These are phyloP conservation scores for Asobara japonica DNA, from an alignment of 1,140 invertebrate species.

Conservation along the genomic window DNA sequence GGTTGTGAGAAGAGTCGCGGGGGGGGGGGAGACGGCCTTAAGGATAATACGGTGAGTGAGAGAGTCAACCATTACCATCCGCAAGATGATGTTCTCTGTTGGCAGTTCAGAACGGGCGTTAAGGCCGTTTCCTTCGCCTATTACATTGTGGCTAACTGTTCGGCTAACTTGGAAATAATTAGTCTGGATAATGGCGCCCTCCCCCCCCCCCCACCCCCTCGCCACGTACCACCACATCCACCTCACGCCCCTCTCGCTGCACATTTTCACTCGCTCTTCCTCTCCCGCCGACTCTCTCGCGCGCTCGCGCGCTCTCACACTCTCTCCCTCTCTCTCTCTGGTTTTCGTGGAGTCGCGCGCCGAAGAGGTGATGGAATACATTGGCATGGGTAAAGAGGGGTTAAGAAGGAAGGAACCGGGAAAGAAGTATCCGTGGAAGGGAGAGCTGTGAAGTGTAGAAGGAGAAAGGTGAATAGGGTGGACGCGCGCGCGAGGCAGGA, in stretches of 20 bases:
- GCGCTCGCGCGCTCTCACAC: too few relatives aligned
- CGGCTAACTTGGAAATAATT: conserved; percentile 65
- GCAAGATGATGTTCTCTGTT: conserved; percentile 44
- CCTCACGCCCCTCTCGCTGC: too few relatives aligned
- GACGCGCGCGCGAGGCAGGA: conserved; percentile 16
- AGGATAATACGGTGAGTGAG: conserved; percentile 5
- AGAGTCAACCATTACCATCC: conserved; percentile 26
- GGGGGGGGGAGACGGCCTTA: neutral
- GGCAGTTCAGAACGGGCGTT: conserved; percentile 29
- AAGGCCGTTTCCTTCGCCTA: conserved; percentile 55
- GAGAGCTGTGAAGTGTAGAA: neutral
- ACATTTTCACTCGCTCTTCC: too few relatives aligned
- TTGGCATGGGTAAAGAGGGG: neutral
- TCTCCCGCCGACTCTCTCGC: too few relatives aligned
- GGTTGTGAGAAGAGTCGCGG: neutral
- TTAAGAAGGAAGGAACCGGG: neutral
- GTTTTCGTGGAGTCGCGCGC: neutral
- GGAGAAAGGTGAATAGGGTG: neutral
- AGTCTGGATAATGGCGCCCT: conserved; percentile 62
- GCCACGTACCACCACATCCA: too few relatives aligned
- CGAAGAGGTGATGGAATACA: neutral
- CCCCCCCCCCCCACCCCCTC: too few relatives aligned
- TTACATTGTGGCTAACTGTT: conserved; percentile 63
- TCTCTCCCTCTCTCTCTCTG: conserved; percentile 26
- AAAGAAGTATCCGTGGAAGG: neutral